Conservation (phyloP, 2,888 invertebrate species). For the Napeogenes sylphis region DNA sequence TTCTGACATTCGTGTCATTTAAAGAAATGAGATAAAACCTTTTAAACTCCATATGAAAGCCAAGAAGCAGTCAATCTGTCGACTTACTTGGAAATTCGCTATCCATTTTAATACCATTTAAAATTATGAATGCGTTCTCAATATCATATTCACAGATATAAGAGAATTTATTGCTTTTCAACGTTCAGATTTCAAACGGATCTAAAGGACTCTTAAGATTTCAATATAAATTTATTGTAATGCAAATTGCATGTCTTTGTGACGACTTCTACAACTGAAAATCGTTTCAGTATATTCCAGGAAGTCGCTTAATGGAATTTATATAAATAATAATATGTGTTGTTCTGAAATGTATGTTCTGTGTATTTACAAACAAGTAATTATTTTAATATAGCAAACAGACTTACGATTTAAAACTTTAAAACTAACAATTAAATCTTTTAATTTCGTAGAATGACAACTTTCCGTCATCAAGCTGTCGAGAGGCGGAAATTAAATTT, state of each 20-base stretch:
- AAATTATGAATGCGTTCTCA: slow-evolving; percentile 7
- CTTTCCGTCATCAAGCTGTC: slow-evolving; percentile 56
- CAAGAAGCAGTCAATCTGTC: slow-evolving; percentile 2
- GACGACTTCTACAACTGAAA: slow-evolving; percentile 48
- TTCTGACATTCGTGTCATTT: no score
- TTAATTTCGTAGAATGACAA: slow-evolving; percentile 49
- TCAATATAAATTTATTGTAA: slow-evolving; percentile 70
- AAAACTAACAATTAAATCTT: slow-evolving; percentile 34
- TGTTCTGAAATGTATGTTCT: no score
- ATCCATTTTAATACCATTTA: slow-evolving; percentile 3
- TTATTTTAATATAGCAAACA: not conserved
- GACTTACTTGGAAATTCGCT: not conserved
- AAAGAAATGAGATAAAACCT: no score
- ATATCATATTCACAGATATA: slow-evolving; percentile 6
- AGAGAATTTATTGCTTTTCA: slow-evolving; percentile 25
- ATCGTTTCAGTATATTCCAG: slow-evolving; percentile 49
- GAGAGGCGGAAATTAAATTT: slow-evolving; percentile 63
- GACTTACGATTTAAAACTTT: slow-evolving; percentile 3
- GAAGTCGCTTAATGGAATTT: slow-evolving; percentile 5
- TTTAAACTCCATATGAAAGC: slow-evolving; percentile 1
- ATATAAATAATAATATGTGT: no score
- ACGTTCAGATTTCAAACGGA: slow-evolving; percentile 29
- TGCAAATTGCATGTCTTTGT: slow-evolving; percentile 70
- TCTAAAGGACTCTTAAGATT: slow-evolving; percentile 39
- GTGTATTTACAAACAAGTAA: no score